Evolutionary conservation across 2,888 invertebrate species (phyloP), one percentile per base, ranked within the genome.

Genomic region (Anodontia alba): DNA sequence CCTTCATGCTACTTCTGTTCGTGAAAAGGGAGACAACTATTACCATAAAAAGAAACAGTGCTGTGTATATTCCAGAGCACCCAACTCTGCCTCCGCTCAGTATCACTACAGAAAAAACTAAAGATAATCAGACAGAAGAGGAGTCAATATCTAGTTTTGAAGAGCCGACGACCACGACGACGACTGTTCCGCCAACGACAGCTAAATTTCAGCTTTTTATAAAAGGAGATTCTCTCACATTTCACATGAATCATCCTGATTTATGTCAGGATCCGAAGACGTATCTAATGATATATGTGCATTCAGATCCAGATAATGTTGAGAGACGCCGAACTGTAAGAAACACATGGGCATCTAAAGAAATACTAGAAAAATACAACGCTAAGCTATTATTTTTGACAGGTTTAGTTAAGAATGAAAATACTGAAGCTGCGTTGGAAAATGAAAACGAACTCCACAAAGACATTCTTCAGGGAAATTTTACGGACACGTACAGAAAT

Each of bases 401-500:
- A 78, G 94, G 94, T 8, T 70, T 80, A n/a, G 87, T 89, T 0
- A 46, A 75, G 1, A 87, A 90, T 71, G 54, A 62, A 17, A 68
- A 81, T 31, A 76, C 89, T 7, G 91, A 92, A 80, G 80, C 88
- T 7, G 81, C 90, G 5, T 73, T 93, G 7, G 79, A 85, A 68
- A 89, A 91, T 73, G 94, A 94, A 80, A 87, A 85, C 31, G 88
- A 90, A 29, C 76, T 85, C 29, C 93, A 92, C 82, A 83, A 89
- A 20, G 94, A 94, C 79, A 92, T 94, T 12, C 90, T 94, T 15
- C 94, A 94, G 81, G 93, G 90, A 71, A 91, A 94, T 76, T 95
- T 94, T 81, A 43, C 91, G 0, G 95, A 95, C 86, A 90, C 91
- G n/a, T 95, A 95, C 83, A 89, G 93, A 15, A 95, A 95, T 87